Conservation (phyloP, 2,888 invertebrate genomes). For the Ypsolopha sequella region DNA sequence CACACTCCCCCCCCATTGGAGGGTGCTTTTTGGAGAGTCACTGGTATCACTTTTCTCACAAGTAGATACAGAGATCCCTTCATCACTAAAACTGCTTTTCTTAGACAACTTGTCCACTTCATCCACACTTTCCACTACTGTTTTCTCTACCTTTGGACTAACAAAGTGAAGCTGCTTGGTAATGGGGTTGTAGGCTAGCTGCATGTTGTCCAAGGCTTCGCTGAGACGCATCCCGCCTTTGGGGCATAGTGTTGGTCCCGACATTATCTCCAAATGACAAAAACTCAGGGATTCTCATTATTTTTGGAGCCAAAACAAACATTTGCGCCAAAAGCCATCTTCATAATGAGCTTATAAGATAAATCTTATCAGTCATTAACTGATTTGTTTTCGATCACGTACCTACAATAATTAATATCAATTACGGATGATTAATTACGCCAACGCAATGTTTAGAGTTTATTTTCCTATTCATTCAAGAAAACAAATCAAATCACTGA, state of each 20-base stretch:
- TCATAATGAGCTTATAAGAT: background rate
- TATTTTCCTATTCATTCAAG: background rate
- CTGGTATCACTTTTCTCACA: slow-evolving; percentile 66
- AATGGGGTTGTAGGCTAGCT: slow-evolving; percentile 80
- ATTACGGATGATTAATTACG: background rate
- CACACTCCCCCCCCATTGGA: slow-evolving; percentile 60
- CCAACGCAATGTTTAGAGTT: background rate
- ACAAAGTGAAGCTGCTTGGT: slow-evolving; percentile 79
- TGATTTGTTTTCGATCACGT: background rate
- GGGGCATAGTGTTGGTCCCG: slow-evolving; percentile 46
- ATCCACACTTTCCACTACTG: slow-evolving; percentile 26
- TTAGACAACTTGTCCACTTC: slow-evolving; percentile 59
- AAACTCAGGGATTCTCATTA: background rate
- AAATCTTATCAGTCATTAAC: background rate
- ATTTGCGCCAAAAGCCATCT: background rate
- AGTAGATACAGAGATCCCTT: slow-evolving; percentile 60
- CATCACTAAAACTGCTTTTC: slow-evolving; percentile 65
- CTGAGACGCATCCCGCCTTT: slow-evolving; percentile 73
- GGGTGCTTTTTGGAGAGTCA: slow-evolving; percentile 63
- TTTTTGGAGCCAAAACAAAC: background rate
- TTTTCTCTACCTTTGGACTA: slow-evolving; percentile 25
- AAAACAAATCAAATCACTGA: background rate
- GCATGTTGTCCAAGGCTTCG: slow-evolving; percentile 79
- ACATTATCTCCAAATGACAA: slow-evolving; percentile 23
- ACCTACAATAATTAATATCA: background rate